These are phyloP conservation scores for Gorsachius magnificus DNA, from an alignment of 2,797 vertebrate genomes.

Conservation along the genomic window DNA sequence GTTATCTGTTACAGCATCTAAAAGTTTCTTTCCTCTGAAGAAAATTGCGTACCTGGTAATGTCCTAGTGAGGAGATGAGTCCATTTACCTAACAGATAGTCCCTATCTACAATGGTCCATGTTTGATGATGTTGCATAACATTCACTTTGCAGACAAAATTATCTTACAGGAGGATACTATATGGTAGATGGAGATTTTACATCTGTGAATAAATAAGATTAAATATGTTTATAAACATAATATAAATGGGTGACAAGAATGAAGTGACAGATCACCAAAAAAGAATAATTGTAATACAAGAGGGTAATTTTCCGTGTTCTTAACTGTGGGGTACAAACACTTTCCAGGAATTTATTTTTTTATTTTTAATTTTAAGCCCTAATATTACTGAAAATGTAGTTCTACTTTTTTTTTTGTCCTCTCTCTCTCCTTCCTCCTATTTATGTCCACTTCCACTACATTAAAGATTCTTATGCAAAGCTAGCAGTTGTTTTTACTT, in stretches of 20 bases:
- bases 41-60: neutral
- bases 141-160: neutral
- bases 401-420: neutral
- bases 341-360: neutral
- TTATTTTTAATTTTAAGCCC: neutral
- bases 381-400: neutral
- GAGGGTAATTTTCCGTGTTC: neutral
- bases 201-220: neutral
- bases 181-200: neutral
- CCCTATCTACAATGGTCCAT: fast-evolving
- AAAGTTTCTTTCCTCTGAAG: neutral
- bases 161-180: neutral
- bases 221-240: neutral
- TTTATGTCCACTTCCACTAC: neutral
- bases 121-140: neutral
- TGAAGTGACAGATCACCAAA: neutral
- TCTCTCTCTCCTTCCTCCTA: neutral
- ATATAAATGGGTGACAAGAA: neutral
- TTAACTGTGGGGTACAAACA: neutral
- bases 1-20: neutral
- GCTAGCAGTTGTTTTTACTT: neutral
- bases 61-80: neutral
- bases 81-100: neutral
- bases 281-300: neutral
- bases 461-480: neutral